Evolutionary conservation across 2,113 vertebrate genomes (phyloP).

Genomic region (Mesembrinibis cayennensis): DNA sequence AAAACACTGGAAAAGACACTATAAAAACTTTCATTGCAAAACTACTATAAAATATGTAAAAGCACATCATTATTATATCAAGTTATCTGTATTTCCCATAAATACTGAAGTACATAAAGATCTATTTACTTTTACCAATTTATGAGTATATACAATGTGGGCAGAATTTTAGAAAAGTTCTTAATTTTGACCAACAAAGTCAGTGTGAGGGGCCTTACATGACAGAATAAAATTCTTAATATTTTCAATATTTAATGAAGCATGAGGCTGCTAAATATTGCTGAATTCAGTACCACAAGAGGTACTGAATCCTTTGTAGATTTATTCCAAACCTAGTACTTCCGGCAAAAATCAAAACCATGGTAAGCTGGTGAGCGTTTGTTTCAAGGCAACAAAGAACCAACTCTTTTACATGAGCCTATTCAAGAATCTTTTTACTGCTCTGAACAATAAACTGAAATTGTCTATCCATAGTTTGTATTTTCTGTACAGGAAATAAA

Average conservation of each 20-base stretch:
- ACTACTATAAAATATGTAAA: neutral
- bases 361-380: neutral
- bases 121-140: neutral
- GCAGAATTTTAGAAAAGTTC: neutral
- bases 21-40: neutral
- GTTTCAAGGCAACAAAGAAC: neutral
- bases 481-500: neutral
- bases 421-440: neutral
- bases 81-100: neutral
- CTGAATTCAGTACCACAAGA: neutral
- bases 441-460: neutral
- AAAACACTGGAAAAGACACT: neutral
- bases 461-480: neutral
- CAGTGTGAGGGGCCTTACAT: neutral
- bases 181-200: neutral
- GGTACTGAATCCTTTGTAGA: neutral
- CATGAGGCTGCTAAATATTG: neutral
- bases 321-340: neutral
- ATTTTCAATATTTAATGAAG: neutral
- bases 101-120: neutral
- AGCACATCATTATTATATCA: neutral
- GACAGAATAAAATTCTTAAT: neutral
- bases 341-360: neutral
- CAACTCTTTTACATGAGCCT: neutral
- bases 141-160: neutral